phyloP scores from a whole-genome alignment of 2,113 vertebrate genomes.

The Spermophilus dauricus region DNA sequence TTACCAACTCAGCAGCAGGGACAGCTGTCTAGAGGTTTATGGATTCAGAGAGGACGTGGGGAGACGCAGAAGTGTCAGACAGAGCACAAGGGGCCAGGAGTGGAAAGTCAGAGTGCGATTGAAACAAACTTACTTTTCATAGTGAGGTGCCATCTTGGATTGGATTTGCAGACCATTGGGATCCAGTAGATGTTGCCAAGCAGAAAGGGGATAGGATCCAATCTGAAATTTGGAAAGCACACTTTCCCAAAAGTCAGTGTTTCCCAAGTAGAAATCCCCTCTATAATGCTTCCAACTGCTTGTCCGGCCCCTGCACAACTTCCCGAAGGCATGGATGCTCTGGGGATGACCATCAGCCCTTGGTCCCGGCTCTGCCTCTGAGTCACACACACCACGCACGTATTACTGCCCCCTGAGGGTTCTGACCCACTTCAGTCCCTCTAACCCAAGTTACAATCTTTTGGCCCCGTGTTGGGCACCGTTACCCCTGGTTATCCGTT shows the following conservation, averaged over 20 bases:
- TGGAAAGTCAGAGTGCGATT: neutral
- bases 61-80: neutral
- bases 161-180: neutral
- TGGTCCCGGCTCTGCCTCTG: neutral
- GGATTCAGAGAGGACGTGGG: neutral
- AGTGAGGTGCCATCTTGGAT: neutral
- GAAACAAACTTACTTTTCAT: too few species aligned
- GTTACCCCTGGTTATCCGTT: neutral
- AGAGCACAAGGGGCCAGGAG: rapidly evolving
- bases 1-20: neutral
- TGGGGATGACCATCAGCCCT: neutral
- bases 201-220: neutral
- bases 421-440: neutral
- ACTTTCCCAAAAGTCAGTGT: neutral
- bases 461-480: neutral
- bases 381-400: neutral
- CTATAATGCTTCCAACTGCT: neutral
- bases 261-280: neutral
- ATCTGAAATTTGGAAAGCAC: neutral
- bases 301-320: neutral
- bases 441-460: neutral
- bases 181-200: neutral
- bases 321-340: neutral
- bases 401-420: neutral
- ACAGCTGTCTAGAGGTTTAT: neutral